Conservation (phyloP, 2,113 vertebrate species). For the Pluvialis apricaria region DNA sequence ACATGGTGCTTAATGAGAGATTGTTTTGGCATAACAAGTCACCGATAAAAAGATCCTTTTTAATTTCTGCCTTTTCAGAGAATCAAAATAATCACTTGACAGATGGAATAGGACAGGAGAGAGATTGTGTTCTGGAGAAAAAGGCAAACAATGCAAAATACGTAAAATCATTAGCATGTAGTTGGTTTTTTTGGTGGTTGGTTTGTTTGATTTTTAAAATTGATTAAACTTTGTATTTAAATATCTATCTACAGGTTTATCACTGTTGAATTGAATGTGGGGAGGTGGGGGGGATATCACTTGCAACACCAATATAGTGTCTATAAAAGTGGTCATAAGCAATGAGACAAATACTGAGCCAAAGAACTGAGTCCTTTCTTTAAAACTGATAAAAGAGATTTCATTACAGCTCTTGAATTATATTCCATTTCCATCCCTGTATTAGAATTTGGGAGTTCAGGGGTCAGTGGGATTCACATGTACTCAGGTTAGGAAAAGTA, state of each 20-base stretch:
- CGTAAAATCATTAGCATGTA: not conserved
- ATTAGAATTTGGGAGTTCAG: not conserved
- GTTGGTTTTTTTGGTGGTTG: not conserved
- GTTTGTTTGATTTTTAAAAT: not conserved
- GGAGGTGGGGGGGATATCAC: not conserved
- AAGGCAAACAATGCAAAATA: not conserved
- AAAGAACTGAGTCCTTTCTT: not conserved
- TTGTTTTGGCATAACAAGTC: not conserved
- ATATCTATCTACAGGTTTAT: not conserved
- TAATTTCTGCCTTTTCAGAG: not conserved
- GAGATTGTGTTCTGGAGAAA: not conserved
- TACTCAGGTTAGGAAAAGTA: not conserved
- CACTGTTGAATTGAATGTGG: not conserved
- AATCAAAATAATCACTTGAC: not conserved
- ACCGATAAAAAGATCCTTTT: not conserved
- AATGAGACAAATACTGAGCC: not conserved
- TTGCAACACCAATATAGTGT: not conserved
- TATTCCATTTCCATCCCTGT: not conserved
- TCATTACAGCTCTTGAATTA: not conserved
- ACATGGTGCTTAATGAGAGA: not conserved
- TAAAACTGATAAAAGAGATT: not conserved
- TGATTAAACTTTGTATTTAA: not conserved
- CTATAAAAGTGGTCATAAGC: not conserved
- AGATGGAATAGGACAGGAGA: not conserved
- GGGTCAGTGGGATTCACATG: not conserved